Base-by-base conservation (phyloP, 2,888 invertebrate species). In the Drosophila formosana region DNA sequence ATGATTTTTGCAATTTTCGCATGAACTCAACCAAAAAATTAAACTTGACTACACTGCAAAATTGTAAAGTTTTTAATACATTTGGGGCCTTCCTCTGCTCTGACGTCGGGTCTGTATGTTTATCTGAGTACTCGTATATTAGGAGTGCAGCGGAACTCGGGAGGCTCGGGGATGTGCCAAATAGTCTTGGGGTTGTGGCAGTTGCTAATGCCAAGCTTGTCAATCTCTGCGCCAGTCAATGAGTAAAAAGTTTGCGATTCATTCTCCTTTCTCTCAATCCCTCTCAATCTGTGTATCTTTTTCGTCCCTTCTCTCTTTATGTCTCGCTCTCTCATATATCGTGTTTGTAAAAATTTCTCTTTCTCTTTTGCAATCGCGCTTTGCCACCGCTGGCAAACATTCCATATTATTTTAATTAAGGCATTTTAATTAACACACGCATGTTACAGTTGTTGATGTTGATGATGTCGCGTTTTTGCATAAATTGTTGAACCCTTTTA, bases 1-100 rank as follows among this genome's bases (percentile, higher is more conserved):
- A 87, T 85, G 85, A 88, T 85, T 85, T 85, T 85, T 86, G 85
- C 89, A 85, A 85, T 85, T 85, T 85, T 88, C 85, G 89, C 88
- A 85, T 83, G 87, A 85, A 85, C 89, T 88, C 89, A 85, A 85
- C 89, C 85, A 85, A 85, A 88, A 85, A 85, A 85, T 85, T 85
- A 87, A 85, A 88, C 89, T 88, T 81, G 85, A 88, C 84, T 88
- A 81, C 70, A 66, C 61, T 85, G 88, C 75, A 85, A 84, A 84
- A 81, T 81, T 88, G 88, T 88, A 85, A 85, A 85, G 81, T 85
- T 88, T 85, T 84, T 88, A 84, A 84, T 88, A 83, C 86, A 82
- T 74, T 87, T 67, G 71, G 82, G 82, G 76, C 56, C 57, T 55
- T 11, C 34, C 25, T 18, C 18, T 18, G 18, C 49, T 56, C 67